These are phyloP conservation scores for Sphenopsis melanotis DNA, from an alignment of 2,797 vertebrate species.

Conservation along the genomic window DNA sequence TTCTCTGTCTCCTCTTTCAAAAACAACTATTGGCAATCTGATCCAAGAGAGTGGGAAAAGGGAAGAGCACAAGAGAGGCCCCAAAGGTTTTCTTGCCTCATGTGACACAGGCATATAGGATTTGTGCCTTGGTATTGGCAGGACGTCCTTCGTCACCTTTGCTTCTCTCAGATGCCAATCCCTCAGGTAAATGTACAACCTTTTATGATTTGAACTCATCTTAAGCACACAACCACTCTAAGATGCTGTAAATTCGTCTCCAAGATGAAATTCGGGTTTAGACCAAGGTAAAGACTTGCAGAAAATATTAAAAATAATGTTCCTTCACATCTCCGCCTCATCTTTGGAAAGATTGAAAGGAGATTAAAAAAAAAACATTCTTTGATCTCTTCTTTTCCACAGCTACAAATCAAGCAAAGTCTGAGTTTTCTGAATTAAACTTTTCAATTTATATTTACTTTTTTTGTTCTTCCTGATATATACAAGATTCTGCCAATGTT, in stretches of 20 bases:
- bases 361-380: neutral
- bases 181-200: neutral
- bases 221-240: neutral
- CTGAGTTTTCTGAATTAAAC: neutral
- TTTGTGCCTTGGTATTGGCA: neutral
- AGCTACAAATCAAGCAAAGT: neutral
- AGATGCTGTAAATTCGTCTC: neutral
- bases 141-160: neutral
- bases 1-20: neutral
- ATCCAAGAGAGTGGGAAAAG: neutral
- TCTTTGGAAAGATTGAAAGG: neutral
- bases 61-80: neutral
- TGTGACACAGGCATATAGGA: fast-evolving
- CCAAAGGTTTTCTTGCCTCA: neutral
- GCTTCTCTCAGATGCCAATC: neutral
- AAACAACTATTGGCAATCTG: neutral
- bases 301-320: neutral
- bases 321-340: neutral
- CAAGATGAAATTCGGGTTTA: neutral
- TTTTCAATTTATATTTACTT: neutral
- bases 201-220: neutral
- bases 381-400: neutral
- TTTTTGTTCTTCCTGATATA: neutral
- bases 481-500: neutral
- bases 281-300: neutral